These are phyloP conservation scores for Plutella xylostella DNA, from an alignment of 2,888 invertebrate species.

Conservation along the genomic window DNA sequence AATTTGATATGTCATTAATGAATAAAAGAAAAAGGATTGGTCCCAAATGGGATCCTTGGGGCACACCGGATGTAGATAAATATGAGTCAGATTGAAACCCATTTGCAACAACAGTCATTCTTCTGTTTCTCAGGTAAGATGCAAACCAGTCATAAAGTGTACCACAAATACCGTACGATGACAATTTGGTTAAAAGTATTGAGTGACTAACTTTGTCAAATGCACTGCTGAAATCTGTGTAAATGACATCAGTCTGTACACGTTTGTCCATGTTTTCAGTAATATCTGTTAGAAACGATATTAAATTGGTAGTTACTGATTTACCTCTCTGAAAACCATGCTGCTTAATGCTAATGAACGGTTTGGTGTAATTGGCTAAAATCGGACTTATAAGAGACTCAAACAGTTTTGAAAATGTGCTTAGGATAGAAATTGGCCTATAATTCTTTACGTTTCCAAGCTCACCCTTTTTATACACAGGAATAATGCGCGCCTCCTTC, in stretches of 20 bases:
- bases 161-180: conserved; percentile 3
- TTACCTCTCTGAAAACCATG: conserved; percentile 1
- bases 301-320: neutral
- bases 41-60: conserved; percentile 8
- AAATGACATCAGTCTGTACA: conserved; percentile 1
- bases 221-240: conserved; percentile 7
- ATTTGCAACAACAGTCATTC: neutral
- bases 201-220: conserved; percentile 7
- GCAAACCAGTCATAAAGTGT: conserved; percentile 2
- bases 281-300: neutral
- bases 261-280: neutral
- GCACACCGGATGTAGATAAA: conserved; percentile 3
- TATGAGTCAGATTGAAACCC: neutral
- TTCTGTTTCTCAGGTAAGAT: conserved; percentile 4
- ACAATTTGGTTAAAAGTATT: neutral
- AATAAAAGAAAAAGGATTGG: conserved; percentile 4
- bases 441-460: neutral
- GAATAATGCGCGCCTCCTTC: neutral
- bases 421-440: conserved; percentile 8
- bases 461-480: neutral
- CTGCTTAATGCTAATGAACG: neutral
- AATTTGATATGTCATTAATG: conserved; percentile 3
- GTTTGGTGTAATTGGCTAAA: conserved; percentile 3
- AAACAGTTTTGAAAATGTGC: conserved; percentile 10
- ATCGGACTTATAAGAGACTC: conserved; percentile 10